A percentile compares a stretch with the other conserved stretches of the same genome.
These are phyloP conservation scores for Drosophila infuscata DNA, from an alignment of 2,888 invertebrate species.

Conservation along the genomic window DNA sequence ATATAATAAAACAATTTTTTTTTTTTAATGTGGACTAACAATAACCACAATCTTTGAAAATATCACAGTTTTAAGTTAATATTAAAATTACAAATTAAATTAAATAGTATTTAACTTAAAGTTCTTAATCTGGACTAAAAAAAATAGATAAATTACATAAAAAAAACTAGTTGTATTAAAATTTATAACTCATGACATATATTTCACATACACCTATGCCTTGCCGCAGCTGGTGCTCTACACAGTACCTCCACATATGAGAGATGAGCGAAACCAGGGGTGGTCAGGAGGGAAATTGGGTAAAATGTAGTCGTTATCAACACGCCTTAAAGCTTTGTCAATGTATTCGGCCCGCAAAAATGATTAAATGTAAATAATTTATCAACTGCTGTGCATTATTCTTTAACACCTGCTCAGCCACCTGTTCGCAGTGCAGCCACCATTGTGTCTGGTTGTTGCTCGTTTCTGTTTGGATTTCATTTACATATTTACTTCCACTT, in stretches of 20 bases:
- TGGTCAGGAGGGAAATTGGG: not conserved
- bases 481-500: constrained; percentile 69
- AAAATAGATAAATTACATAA: not conserved
- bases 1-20: not conserved
- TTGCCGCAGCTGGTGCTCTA: constrained; percentile 36
- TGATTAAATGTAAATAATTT: constrained; percentile 70
- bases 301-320: constrained; percentile 51
- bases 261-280: constrained; percentile 7
- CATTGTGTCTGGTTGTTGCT: constrained; percentile 30
- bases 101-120: not conserved
- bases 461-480: constrained; percentile 60
- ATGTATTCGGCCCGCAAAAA: constrained; percentile 12
- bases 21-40: not conserved
- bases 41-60: not conserved
- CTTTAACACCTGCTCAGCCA: constrained; percentile 34
- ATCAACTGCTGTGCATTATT: constrained; percentile 52
- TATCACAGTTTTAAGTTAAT: not conserved
- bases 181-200: not conserved
- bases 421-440: constrained; percentile 38
- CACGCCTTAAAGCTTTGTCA: constrained; percentile 11
- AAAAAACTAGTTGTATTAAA: not conserved
- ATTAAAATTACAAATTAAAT: not conserved
- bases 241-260: not conserved
- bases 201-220: not conserved
- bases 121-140: not conserved